Base-by-base conservation (phyloP, 30 jellyfish, hydroid and myxozoan species). In the Cassiopea andromeda region DNA sequence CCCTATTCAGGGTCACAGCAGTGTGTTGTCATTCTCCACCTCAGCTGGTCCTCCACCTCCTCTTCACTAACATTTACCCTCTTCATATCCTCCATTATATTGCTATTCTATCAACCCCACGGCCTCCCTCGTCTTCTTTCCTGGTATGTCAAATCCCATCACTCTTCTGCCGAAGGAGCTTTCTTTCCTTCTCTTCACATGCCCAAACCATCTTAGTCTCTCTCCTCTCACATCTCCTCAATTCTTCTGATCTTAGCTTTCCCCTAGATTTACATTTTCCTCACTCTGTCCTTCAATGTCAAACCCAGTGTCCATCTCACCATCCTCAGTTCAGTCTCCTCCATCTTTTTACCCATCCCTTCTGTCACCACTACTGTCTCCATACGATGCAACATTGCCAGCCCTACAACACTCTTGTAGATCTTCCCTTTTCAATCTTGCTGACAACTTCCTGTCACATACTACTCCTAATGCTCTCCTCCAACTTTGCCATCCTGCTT, bases 311-410 rank as follows among this genome's bases (percentile, higher is more conserved):
- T 16, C 75, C 87, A 78, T 78, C 87, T 78, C 74, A 57, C n/a
- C 75, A 78, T 80, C 64, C 60, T 80, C 80, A 80, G 46, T 60
- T 80, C 89, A 2, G 79, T 69, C 69, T 38, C 89, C 69, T 80
- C 80, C 58, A 80, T 61, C 76, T 60, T 60, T 38, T 60, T 19
- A 15, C 7, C 76, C 66, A 45, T 16, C 64, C 89, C 19, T 38
- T 17, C 80, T 18, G 66, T 80, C 89, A 80, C 69, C 13, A 80
- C 14, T 10, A 80, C 89, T 60, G 79, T 16, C 80, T 80, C 89
- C 80, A 80, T 80, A 7, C 89, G 80, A 47, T 80, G 60, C 79
- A 80, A 61, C 89, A 80, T 80, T n/a, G 79, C 89, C 60, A 80
- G 80, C 47, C 76, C 44, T 38, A 80, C 67, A 43, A 77, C 47